A percentile compares a stretch with the other conserved stretches of the same genome.
Evolutionary conservation across 1,140 invertebrate species (phyloP).

Genomic region (Aradophagus sp.): DNA sequence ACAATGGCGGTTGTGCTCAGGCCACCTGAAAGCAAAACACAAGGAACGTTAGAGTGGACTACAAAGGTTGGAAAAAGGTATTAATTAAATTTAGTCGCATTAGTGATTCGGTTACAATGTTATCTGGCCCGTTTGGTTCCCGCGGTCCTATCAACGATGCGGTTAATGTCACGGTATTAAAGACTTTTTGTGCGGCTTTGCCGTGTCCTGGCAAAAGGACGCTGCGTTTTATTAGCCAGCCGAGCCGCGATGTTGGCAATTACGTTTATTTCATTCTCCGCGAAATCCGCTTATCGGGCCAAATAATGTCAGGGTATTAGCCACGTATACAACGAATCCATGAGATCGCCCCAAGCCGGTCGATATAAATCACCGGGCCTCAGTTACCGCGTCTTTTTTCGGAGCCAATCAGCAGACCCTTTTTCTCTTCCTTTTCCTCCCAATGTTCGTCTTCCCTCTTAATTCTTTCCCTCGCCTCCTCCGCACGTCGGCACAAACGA

Average conservation of each 20-base stretch:
- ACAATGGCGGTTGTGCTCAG: conserved; percentile 94
- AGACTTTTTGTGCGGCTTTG: no score
- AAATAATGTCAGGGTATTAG: conserved; percentile 68
- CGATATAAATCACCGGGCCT: conserved; percentile 65
- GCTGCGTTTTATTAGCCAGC: conserved; percentile 8
- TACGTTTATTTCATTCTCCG: conserved; percentile 61
- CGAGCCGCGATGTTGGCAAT: conserved; percentile 41
- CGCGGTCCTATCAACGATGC: conserved; percentile 2
- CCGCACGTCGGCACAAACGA: conserved; percentile 34
- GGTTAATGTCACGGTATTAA: conserved; percentile 15
- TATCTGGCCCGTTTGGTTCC: conserved; percentile 1
- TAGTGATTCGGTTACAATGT: no score
- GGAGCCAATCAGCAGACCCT: conserved; percentile 65
- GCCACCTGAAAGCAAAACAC: conserved; percentile 84
- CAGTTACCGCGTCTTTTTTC: conserved; percentile 63
- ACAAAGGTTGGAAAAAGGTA: no score
- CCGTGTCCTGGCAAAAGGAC: no score
- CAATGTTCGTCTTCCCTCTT: conserved; percentile 40
- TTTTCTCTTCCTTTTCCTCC: conserved; percentile 49
- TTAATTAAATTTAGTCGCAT: no score
- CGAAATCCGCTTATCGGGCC: conserved; percentile 67
- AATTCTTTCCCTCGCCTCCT: conserved; percentile 28
- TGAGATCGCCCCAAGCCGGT: conserved; percentile 60
- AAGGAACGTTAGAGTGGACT: no score
- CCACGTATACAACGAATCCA: conserved; percentile 63